Conservation (phyloP, 2,113 vertebrate genomes). For the Phylloscopus trochiloides region DNA sequence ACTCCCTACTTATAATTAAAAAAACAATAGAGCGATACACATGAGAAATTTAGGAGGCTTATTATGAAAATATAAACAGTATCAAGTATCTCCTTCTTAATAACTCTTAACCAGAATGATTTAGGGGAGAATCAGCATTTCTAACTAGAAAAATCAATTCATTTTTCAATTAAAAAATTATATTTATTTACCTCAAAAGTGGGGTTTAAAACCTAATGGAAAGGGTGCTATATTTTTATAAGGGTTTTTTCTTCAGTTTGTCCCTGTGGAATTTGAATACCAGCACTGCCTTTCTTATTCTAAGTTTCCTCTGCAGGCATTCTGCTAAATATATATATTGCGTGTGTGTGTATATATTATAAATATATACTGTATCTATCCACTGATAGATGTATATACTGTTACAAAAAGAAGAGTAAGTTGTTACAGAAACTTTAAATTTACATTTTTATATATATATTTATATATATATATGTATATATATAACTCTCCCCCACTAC, state of each 20-base stretch:
- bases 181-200: conserved; percentile 18
- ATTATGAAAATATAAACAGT: conserved; percentile 55
- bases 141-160: conserved; percentile 63
- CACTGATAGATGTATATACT: conserved; percentile 50
- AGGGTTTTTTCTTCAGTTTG: neutral
- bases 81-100: conserved; percentile 38
- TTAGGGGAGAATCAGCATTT: conserved; percentile 32
- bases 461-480: conserved; percentile 29
- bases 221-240: neutral
- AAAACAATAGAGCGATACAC: conserved; percentile 37
- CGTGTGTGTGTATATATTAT: conserved; percentile 56
- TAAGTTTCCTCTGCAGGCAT: conserved; percentile 53
- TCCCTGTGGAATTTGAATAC: neutral
- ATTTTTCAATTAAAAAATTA: conserved; percentile 48
- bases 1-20: conserved; percentile 54
- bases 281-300: conserved; percentile 51
- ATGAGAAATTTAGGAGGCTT: conserved; percentile 39
- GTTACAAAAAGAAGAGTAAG: conserved; percentile 56
- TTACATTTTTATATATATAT: conserved; percentile 33
- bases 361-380: conserved; percentile 63
- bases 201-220: neutral
- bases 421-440: conserved; percentile 56
- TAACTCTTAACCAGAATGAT: conserved; percentile 48
- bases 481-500: conserved; percentile 32
- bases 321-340: conserved; percentile 51